Conservation (phyloP, 2,888 invertebrate species). For the Drosophila nr. perissopoda region DNA sequence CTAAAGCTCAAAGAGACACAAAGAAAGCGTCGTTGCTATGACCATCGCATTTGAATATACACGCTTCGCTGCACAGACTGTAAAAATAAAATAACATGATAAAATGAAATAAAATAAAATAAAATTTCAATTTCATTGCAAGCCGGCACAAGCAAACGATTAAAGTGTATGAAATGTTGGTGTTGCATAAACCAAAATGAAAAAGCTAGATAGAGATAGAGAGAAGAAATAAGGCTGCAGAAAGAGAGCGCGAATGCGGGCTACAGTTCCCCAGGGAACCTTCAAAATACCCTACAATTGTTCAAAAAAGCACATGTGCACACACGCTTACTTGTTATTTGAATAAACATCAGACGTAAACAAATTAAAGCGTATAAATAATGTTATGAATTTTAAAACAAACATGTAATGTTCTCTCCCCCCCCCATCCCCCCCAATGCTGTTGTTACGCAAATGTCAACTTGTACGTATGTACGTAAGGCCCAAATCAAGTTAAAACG, state of each 20-base stretch:
- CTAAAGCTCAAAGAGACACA: slow-evolving; percentile 63
- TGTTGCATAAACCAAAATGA: slow-evolving; percentile 16
- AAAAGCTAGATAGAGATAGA: neutral
- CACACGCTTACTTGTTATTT: neutral
- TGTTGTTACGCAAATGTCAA: neutral
- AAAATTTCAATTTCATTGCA: slow-evolving; percentile 52
- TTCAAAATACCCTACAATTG: neutral
- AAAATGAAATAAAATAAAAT: slow-evolving; percentile 20
- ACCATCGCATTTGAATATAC: slow-evolving; percentile 68
- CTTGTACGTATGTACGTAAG: neutral
- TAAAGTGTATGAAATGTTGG: slow-evolving; percentile 19
- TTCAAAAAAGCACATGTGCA: neutral
- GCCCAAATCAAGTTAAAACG: neutral
- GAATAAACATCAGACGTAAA: neutral
- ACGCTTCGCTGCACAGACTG: slow-evolving; percentile 64
- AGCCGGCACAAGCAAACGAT: slow-evolving; percentile 32
- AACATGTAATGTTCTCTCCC: neutral
- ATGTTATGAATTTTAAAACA: neutral
- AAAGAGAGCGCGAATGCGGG: slow-evolving; percentile 8
- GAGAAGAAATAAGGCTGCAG: neutral
- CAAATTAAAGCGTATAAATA: neutral
- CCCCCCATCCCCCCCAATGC: neutral
- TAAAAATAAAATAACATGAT: slow-evolving; percentile 18
- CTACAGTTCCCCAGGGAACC: neutral
- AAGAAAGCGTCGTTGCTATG: slow-evolving; percentile 68